A percentile compares a stretch with the other conserved stretches of the same genome.
phyloP scores from a whole-genome alignment of 2,113 vertebrate genomes.

The Triplophysa rosa region DNA sequence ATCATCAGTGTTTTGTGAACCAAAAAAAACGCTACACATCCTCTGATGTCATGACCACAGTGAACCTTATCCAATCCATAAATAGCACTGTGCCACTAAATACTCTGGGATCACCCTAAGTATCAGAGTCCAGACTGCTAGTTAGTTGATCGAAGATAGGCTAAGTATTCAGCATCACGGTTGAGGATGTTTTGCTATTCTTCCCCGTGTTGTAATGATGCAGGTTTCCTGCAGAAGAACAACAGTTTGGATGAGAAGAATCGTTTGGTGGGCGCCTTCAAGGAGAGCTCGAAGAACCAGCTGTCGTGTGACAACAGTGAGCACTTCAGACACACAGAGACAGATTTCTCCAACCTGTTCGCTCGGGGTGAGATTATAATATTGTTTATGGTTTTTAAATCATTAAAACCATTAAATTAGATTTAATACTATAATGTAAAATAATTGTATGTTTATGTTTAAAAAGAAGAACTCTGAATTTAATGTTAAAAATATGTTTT shows the following conservation, averaged over 20 bases:
- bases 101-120: conserved; percentile 17
- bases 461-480: too few relatives aligned
- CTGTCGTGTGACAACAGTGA: conserved; percentile 89
- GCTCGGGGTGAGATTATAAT: conserved; percentile 81
- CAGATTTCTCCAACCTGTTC: conserved; percentile 96
- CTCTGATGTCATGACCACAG: conserved; percentile 58
- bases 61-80: conserved; percentile 21
- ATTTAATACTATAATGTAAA: too few relatives aligned
- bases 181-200: conserved; percentile 48
- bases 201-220: conserved; percentile 71
- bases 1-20: conserved; percentile 67
- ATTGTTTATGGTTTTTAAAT: neutral
- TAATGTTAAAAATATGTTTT: too few relatives aligned
- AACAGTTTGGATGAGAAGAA: conserved; percentile 93
- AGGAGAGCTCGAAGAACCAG: conserved; percentile 84
- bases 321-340: conserved; percentile 87
- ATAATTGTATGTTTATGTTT: too few relatives aligned
- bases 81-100: conserved; percentile 30
- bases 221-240: conserved; percentile 97
- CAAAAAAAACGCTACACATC: conserved; percentile 54
- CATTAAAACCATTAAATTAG: too few relatives aligned
- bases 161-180: neutral
- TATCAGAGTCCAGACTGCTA: neutral
- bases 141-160: conserved; percentile 38
- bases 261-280: conserved; percentile 83